Percentiles rank a stretch among this genome's conserved stretches.
These are phyloP conservation scores for Tuta absoluta DNA, from an alignment of 2,888 invertebrate species.

Conservation along the genomic window DNA sequence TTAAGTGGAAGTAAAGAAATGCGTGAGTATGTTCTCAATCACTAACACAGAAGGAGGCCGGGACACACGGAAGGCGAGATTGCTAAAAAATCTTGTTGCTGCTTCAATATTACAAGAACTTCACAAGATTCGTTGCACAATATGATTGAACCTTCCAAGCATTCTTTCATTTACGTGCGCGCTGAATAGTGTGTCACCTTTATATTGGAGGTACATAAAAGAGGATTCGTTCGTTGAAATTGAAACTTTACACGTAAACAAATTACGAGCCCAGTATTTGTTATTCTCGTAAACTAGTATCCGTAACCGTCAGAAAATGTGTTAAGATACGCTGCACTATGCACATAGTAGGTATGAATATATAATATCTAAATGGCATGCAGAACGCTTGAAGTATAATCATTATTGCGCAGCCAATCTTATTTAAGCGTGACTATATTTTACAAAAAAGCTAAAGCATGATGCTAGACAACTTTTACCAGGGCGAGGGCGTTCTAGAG, in stretches of 20 bases:
- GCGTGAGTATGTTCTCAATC: slow-evolving; percentile 73
- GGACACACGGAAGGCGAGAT: slow-evolving; percentile 76
- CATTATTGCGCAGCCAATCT: slow-evolving; percentile 82
- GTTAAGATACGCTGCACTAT: slow-evolving; percentile 78
- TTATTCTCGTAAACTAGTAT: slow-evolving; percentile 66
- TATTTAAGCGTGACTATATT: slow-evolving; percentile 81
- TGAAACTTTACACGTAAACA: slow-evolving; percentile 49
- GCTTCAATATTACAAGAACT: slow-evolving; percentile 81
- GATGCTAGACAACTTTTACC: slow-evolving; percentile 81
- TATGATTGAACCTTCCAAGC: slow-evolving; percentile 80
- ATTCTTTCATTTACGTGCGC: slow-evolving; percentile 74
- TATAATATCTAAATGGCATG: slow-evolving; percentile 81
- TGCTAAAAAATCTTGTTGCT: slow-evolving; percentile 75
- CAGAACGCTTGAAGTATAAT: slow-evolving; percentile 82
- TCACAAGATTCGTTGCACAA: slow-evolving; percentile 81
- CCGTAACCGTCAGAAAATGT: slow-evolving; percentile 76
- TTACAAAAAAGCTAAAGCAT: slow-evolving; percentile 81
- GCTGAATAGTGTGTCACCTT: slow-evolving; percentile 71
- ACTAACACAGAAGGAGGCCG: slow-evolving; percentile 69
- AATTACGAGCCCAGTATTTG: slow-evolving; percentile 53
- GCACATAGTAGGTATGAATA: slow-evolving; percentile 80
- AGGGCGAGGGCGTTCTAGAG: slow-evolving; percentile 79
- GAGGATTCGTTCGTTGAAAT: slow-evolving; percentile 37
- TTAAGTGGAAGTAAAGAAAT: slow-evolving; percentile 24
- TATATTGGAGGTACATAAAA: slow-evolving; percentile 66